Conservation (phyloP, 2,888 invertebrate genomes). For the Drosophila stalkeri region DNA sequence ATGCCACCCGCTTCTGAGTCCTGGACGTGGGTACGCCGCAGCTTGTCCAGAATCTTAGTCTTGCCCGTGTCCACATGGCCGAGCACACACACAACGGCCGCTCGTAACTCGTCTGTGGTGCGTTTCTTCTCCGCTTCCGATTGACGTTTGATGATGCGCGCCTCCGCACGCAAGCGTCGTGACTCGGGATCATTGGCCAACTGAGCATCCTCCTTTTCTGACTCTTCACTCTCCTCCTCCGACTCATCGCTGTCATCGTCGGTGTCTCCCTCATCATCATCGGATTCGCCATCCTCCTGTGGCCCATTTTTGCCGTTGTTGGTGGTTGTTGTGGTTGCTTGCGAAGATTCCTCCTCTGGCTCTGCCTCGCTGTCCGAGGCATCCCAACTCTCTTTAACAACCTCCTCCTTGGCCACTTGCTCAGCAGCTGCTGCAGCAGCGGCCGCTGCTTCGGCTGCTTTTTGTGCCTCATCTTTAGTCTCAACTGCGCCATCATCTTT, state of each 20-base stretch:
- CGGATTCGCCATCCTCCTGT: slow-evolving; percentile 40
- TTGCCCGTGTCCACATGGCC: slow-evolving; percentile 99
- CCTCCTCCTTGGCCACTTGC: slow-evolving; percentile 62
- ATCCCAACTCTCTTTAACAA: slow-evolving; percentile 94
- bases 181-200: slow-evolving; percentile 91
- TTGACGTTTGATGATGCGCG: slow-evolving; percentile 90
- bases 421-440: slow-evolving; percentile 64
- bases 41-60: slow-evolving; percentile 99
- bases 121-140: slow-evolving; percentile 90
- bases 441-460: slow-evolving; percentile 80
- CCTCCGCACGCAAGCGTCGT: slow-evolving; percentile 89
- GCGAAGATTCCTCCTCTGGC: slow-evolving; percentile 85
- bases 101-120: slow-evolving; percentile 90
- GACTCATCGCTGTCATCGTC: slow-evolving; percentile 85
- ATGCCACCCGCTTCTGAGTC: slow-evolving; percentile 99
- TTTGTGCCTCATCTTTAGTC: slow-evolving; percentile 52
- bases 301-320: slow-evolving; percentile 66
- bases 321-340: slow-evolving; percentile 83
- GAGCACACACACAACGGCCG: slow-evolving; percentile 98
- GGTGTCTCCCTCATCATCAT: slow-evolving; percentile 80
- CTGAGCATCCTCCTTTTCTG: slow-evolving; percentile 83
- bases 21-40: slow-evolving; percentile 95
- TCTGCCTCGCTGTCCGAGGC: slow-evolving; percentile 87
- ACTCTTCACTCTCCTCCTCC: slow-evolving; percentile 67
- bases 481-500: slow-evolving; percentile 81